These are phyloP conservation scores for Pogona vitticeps DNA, from an alignment of 2,113 vertebrate species.

Conservation along the genomic window DNA sequence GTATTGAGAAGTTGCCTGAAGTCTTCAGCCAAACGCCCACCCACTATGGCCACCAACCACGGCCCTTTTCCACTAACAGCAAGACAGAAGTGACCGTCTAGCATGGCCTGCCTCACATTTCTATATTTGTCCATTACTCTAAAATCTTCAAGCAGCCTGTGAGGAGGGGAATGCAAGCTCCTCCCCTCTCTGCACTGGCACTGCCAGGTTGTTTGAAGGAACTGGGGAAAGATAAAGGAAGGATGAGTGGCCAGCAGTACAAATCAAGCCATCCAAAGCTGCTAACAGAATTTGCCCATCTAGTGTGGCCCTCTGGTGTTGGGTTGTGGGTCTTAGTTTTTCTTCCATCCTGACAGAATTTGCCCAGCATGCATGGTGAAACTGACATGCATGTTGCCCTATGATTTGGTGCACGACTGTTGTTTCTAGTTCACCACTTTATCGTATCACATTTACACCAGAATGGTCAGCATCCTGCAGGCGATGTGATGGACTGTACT, in stretches of 20 bases:
- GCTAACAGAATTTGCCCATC: not conserved
- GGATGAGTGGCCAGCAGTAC: not conserved
- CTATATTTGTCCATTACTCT: not conserved
- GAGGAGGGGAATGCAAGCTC: not conserved
- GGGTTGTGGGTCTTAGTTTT: not conserved
- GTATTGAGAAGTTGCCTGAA: conserved; percentile 86
- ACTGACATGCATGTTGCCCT: conserved; percentile 24
- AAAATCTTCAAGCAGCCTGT: conserved; percentile 1
- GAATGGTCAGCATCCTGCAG: not conserved
- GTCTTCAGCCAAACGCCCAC: conserved; percentile 79
- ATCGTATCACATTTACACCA: not conserved
- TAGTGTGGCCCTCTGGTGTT: not conserved
- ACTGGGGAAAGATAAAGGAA: not conserved
- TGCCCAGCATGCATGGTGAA: conserved; percentile 29
- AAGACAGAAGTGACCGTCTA: conserved; percentile 97
- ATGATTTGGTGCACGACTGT: conserved; percentile 13
- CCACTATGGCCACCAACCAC: conserved; percentile 65
- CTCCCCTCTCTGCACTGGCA: not conserved
- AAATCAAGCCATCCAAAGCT: not conserved
- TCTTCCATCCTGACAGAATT: conserved; percentile 7
- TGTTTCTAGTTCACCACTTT: conserved; percentile 9
- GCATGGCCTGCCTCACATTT: conserved; percentile 34
- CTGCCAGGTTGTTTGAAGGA: not conserved
- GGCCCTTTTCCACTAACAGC: conserved; percentile 91
- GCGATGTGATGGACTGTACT: not conserved